Base-by-base conservation (phyloP, 1,140 invertebrate genomes). In the Chironomus striatipennis region DNA sequence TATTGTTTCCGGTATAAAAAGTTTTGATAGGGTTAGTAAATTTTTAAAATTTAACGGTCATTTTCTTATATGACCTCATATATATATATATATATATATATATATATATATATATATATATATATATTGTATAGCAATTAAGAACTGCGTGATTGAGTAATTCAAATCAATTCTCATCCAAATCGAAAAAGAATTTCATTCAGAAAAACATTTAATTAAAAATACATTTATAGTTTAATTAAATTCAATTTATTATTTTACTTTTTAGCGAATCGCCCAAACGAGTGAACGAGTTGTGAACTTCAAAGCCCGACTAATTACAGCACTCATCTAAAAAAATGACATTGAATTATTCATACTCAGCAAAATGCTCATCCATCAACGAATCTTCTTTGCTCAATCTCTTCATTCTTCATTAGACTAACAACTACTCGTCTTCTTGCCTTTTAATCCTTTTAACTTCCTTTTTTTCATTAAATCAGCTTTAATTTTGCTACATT, bases 261-360 rank as follows among this genome's bases (percentile, higher is more conserved):
- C 74, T 79, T 86, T 86, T 7, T 84, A 91, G 87, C 90, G 92
- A 79, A 86, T 93, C 79, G 92, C 92, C 67, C 91, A 92, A 80
- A 93, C 91, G 78, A 93, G 91, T 81, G 92, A 94, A 83, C 88
- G 91, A 82, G 90, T 94, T 84, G 92, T 94, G 79, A 93, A 93
- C 88, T 94, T 93, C 89, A 94, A 93, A 85, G 92, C 92, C 79
- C 88, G 91, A 87, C 86, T 94, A 77, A 91, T 94, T 83, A 94
- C 91, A 79, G 91, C 91, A 75, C 89, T 93, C 82, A 93, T 94
- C 82, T 93, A 93, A 87, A 10, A 47, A 57, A 57, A n/a, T n/a
- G 12, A n/a, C 9, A 64, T 34, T 75, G 7, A 43, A 18, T 7
- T 64, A 18, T 42, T 18, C 65, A 70, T 70, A 70, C 10, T 18